phyloP scores from a whole-genome alignment of 2,797 vertebrate genomes.

The Pantherophis vulpinus region DNA sequence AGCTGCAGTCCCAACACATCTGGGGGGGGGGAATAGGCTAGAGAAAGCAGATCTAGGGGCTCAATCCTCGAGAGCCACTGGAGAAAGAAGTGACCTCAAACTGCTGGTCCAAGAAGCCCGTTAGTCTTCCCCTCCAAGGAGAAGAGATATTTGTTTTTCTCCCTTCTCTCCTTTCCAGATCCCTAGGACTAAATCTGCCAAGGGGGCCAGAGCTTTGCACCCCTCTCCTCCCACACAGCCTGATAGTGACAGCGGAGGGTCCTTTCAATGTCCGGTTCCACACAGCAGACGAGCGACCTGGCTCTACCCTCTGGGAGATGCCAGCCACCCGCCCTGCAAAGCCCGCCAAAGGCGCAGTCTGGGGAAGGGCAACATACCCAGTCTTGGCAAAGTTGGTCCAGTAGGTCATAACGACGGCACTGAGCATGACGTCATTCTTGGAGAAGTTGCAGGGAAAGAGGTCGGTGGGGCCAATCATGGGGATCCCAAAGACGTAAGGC shows the following conservation, averaged over 20 bases:
- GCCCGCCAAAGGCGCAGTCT: neutral
- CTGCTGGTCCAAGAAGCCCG: neutral
- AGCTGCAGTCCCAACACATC: neutral
- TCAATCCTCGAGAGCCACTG: neutral
- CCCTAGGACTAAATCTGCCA: neutral
- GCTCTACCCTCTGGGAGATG: neutral
- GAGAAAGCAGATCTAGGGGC: neutral
- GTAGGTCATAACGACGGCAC: conserved; percentile 98
- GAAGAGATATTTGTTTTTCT: neutral
- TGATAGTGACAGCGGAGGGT: neutral
- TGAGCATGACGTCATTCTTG: conserved; percentile 98
- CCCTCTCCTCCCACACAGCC: neutral
- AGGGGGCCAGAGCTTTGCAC: neutral
- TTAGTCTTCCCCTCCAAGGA: neutral
- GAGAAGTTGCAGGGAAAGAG: conserved; percentile 99
- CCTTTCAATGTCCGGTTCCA: neutral
- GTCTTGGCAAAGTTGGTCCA: conserved; percentile 99
- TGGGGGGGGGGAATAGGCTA: neutral
- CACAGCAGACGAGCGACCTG: neutral
- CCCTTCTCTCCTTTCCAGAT: neutral
- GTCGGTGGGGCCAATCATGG: conserved; percentile 97
- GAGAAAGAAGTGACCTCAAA: neutral
- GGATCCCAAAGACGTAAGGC: conserved; percentile 96
- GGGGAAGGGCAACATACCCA: conserved; percentile 78
- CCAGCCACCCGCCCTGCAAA: neutral